Percentiles rank a stretch among this genome's conserved stretches.
Conservation (phyloP, 2,888 invertebrate genomes). For the Rhamnusium bicolor region DNA sequence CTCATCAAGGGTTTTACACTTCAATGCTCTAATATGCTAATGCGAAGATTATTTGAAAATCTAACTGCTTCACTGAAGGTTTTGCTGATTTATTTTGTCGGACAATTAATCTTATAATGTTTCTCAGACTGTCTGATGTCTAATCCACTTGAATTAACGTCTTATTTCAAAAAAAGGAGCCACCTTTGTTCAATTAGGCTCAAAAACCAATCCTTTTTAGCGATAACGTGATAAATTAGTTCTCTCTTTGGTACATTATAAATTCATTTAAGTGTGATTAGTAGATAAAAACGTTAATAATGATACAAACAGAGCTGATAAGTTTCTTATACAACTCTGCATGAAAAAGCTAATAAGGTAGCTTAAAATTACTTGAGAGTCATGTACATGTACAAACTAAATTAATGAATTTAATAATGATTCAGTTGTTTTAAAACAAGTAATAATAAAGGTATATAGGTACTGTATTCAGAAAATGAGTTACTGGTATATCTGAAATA, state of each 20-base stretch:
- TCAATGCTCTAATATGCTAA: slow-evolving; percentile 28
- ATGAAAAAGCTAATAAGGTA: too few species aligned
- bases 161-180: slow-evolving; percentile 23
- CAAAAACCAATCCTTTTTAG: slow-evolving; percentile 6
- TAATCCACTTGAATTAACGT: slow-evolving; percentile 31
- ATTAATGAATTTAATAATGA: too few species aligned
- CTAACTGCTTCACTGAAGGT: slow-evolving; percentile 29
- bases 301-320: too few species aligned
- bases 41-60: slow-evolving; percentile 32
- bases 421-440: too few species aligned
- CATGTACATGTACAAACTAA: too few species aligned
- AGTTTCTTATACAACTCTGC: too few species aligned
- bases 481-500: too few species aligned
- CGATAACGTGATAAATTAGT: slow-evolving; percentile 5
- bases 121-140: slow-evolving; percentile 30
- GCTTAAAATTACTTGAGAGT: too few species aligned
- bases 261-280: neutral
- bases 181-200: slow-evolving; percentile 32
- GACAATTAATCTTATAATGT: slow-evolving; percentile 33
- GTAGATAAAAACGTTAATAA: neutral
- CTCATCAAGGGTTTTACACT: slow-evolving; percentile 27
- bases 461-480: too few species aligned
- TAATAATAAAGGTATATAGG: too few species aligned
- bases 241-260: neutral
- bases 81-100: slow-evolving; percentile 31